Conservation (phyloP, 2,113 vertebrate species). For the Misgurnus mizolepis region DNA sequence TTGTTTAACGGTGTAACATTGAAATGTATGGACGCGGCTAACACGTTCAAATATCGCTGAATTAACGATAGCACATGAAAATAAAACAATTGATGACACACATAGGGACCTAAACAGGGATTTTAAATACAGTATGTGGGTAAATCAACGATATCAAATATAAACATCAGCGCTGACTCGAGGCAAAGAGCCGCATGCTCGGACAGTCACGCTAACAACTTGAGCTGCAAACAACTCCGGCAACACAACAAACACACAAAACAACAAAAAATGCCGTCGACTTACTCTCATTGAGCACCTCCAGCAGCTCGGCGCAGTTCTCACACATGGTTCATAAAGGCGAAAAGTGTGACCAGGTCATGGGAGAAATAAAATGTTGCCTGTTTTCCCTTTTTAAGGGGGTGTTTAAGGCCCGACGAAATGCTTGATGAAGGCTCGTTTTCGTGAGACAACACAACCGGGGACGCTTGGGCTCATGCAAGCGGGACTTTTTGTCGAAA, state of each 20-base stretch:
- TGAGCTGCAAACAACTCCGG: slow-evolving; percentile 18
- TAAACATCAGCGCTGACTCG: neutral
- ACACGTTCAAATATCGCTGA: neutral
- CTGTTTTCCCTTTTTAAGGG: slow-evolving; percentile 56
- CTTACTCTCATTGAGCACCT: slow-evolving; percentile 99
- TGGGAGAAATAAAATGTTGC: slow-evolving; percentile 73
- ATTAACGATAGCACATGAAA: neutral
- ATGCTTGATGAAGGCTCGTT: slow-evolving; percentile 70
- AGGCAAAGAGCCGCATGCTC: slow-evolving; percentile 10
- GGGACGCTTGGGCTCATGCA: slow-evolving; percentile 47
- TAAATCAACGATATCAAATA: neutral
- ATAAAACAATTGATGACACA: neutral
- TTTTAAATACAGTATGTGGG: neutral
- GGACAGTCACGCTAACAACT: slow-evolving; percentile 30
- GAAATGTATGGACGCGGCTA: neutral
- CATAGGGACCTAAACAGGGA: neutral
- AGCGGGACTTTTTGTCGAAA: slow-evolving; percentile 57
- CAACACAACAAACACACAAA: slow-evolving; percentile 31
- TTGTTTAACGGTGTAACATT: neutral
- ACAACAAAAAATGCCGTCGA: slow-evolving; percentile 54
- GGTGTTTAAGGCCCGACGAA: slow-evolving; percentile 64
- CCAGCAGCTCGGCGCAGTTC: slow-evolving; percentile 98
- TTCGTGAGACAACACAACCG: slow-evolving; percentile 55
- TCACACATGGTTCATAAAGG: slow-evolving; percentile 96
- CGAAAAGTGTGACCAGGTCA: slow-evolving; percentile 79